These are phyloP conservation scores for Drosophila stalkeri DNA, from an alignment of 2,888 invertebrate genomes.

Conservation along the genomic window DNA sequence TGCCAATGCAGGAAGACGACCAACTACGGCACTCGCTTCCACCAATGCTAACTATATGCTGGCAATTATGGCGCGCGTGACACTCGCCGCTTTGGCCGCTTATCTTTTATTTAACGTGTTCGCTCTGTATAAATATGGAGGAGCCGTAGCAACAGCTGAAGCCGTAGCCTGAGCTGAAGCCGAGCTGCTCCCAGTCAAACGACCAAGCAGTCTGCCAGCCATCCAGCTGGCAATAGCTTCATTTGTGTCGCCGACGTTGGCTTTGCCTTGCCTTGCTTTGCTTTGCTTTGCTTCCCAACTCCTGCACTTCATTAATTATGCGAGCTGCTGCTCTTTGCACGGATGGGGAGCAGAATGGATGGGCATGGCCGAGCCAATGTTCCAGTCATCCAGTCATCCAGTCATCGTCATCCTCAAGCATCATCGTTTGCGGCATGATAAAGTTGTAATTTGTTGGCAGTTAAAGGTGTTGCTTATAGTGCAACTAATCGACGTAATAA, in stretches of 20 bases:
- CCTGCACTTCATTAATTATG: conserved; percentile 80
- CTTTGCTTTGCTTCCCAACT: conserved; percentile 45
- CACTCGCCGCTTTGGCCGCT: conserved; percentile 67
- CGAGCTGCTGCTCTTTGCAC: conserved; percentile 47
- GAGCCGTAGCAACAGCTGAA: conserved; percentile 45
- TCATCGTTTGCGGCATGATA: conserved; percentile 78
- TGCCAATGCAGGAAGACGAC: neutral
- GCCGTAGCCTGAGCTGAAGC: conserved; percentile 36
- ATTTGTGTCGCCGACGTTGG: conserved; percentile 60
- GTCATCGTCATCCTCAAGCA: conserved; percentile 8
- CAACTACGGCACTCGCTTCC: neutral
- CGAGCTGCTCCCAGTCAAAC: conserved; percentile 5
- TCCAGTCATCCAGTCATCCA: conserved; percentile 25
- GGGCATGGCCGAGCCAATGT: conserved; percentile 41
- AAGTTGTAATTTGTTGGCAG: conserved; percentile 81
- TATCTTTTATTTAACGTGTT: conserved; percentile 79
- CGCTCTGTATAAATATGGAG: conserved; percentile 79
- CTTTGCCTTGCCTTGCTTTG: conserved; percentile 32
- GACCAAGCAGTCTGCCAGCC: neutral
- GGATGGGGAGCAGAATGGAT: conserved; percentile 65
- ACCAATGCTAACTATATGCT: conserved; percentile 13
- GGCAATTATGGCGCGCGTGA: conserved; percentile 70
- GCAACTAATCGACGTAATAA: conserved; percentile 79
- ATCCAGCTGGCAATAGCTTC: conserved; percentile 69
- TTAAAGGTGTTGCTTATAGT: conserved; percentile 82